Base-by-base conservation (phyloP, 2,888 invertebrate species). In the Plebejus argus region DNA sequence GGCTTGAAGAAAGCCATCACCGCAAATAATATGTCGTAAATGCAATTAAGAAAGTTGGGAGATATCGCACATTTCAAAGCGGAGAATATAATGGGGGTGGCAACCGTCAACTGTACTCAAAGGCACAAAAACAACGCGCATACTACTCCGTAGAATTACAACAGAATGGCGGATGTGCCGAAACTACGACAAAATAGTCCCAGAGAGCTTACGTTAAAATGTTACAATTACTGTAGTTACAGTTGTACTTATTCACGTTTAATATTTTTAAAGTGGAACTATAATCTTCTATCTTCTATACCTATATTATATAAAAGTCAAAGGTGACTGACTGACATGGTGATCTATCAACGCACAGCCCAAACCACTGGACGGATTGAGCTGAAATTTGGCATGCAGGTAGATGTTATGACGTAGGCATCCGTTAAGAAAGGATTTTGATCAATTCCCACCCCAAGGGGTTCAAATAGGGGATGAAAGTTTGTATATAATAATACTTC, bases 21-120 rank as follows among this genome's bases (percentile, higher is more conserved):
- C 66, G 66, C 66, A 66, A 28, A 66, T 66, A 66, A 66, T 66
- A 66, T 33, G 66, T 33, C 20, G 66, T 66, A 66, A 66, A 66
- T 8, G 66, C 66, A 66, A 66, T 66, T 66, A 66, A 66, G 66
- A 28, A 28, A 66, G 66, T 66, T 66, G 18, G 28, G 28, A 66
- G 66, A 66, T 66, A 66, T 61, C 61, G 20, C 28, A 66, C 45
- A 72, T 39, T 39, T 45, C 72, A 72, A 72, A 72, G 39, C 72
- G 45, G 12, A 20, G 39, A 45, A 72, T 20, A 72, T 66, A 66
- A 66, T 20, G 20, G 45, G 39, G 3, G 39, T 15, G 45, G 39
- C 71, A 71, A 71, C 71, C 35, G 39, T 39, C 39, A 39, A 39
- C 71, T 61, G 23, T 61, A 12, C 61, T 61, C 23, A 61, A 71